These are phyloP conservation scores for Epistrophe grossulariae DNA, from an alignment of 2,888 invertebrate species.

Conservation along the genomic window DNA sequence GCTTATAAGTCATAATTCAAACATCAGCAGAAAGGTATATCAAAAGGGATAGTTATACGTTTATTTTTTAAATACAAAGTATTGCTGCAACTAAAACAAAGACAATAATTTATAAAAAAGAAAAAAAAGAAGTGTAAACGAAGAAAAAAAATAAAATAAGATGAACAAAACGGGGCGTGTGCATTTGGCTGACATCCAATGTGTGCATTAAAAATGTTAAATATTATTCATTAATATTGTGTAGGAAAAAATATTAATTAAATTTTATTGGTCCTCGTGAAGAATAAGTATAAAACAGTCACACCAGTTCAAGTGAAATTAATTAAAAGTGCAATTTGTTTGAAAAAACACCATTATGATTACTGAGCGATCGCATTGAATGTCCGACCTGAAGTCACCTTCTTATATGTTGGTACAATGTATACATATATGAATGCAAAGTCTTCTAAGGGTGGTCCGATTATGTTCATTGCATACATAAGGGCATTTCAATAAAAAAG, in stretches of 20 bases:
- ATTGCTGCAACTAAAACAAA: background rate
- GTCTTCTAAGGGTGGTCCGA: background rate
- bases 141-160: slow-evolving; percentile 1
- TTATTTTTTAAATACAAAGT: background rate
- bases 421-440: background rate
- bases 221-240: slow-evolving; percentile 67
- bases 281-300: slow-evolving; percentile 11
- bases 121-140: background rate
- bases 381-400: background rate
- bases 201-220: slow-evolving; percentile 63
- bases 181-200: slow-evolving; percentile 65
- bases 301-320: slow-evolving; percentile 40
- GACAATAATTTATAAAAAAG: background rate
- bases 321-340: slow-evolving; percentile 53
- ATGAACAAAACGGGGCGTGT: slow-evolving; percentile 51
- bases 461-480: background rate
- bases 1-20: background rate
- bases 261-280: slow-evolving; percentile 63
- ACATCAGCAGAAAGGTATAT: background rate
- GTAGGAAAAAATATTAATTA: slow-evolving; percentile 70
- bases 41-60: background rate
- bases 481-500: background rate
- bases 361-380: slow-evolving; percentile 1
- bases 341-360: background rate
- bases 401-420: background rate